Evolutionary conservation across 1,140 invertebrate genomes (phyloP).

Genomic region (Sitophilus oryzae): DNA sequence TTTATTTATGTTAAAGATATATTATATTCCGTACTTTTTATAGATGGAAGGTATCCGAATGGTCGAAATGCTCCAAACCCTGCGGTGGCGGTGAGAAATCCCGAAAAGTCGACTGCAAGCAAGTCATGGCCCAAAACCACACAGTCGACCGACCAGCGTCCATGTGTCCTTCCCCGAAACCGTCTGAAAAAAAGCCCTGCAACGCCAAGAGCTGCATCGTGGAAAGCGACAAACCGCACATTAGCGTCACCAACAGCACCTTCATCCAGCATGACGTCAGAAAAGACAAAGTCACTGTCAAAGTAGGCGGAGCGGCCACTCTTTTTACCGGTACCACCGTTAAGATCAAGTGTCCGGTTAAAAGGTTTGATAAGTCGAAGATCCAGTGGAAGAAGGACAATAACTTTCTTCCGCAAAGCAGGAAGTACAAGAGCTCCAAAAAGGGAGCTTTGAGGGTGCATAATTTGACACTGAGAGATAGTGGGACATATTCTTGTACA

Average conservation of each 20-base stretch:
- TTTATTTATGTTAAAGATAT: no score
- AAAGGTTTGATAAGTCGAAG: conserved; percentile 69
- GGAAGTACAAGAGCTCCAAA: conserved; percentile 77
- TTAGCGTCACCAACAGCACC: conserved; percentile 62
- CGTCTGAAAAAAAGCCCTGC: conserved; percentile 68
- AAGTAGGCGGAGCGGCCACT: conserved; percentile 76
- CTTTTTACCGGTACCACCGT: conserved; percentile 81
- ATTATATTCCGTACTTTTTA: no score
- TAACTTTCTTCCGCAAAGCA: conserved; percentile 62
- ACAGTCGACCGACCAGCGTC: conserved; percentile 65
- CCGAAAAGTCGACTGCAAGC: conserved; percentile 81
- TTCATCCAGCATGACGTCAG: conserved; percentile 74
- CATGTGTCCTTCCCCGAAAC: conserved; percentile 63
- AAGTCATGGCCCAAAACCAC: conserved; percentile 83
- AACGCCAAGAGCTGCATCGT: conserved; percentile 70
- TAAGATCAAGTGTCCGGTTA: conserved; percentile 86
- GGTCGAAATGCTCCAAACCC: conserved; percentile 84
- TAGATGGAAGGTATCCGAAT: conserved; percentile 75
- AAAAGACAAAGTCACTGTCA: conserved; percentile 70
- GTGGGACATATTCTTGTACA: conserved; percentile 76
- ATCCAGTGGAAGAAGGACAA: conserved; percentile 80
- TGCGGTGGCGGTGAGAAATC: conserved; percentile 87
- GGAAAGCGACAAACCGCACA: conserved; percentile 59
- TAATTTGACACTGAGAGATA: conserved; percentile 67
- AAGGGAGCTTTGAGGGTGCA: conserved; percentile 80